Percentiles rank a stretch among this genome's conserved stretches.
phyloP scores from a whole-genome alignment of 37 sponge, comb jelly and placozoan genomes.

The Dysidea cf. avara region DNA sequence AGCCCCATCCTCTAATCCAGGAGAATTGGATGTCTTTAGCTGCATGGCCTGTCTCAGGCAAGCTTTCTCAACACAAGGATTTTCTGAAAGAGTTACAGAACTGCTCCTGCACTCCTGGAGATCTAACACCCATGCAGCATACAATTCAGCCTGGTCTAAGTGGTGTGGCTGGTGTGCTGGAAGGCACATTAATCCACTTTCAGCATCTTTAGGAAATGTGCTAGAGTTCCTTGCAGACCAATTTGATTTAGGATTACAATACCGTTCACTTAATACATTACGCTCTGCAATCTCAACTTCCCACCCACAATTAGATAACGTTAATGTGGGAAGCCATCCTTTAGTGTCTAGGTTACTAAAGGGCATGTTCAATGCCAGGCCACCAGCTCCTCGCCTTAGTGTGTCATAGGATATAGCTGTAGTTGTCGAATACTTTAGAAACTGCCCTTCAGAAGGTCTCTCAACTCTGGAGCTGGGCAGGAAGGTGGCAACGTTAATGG shows the following conservation, averaged over 20 bases:
- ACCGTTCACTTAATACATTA: conserved; percentile 6
- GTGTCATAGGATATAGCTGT: background rate
- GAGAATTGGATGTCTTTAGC: conserved; percentile 19
- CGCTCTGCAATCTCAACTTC: conserved; percentile 20
- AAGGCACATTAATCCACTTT: too few species aligned
- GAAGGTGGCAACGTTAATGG: too few species aligned
- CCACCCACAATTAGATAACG: conserved; percentile 12
- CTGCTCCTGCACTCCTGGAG: conserved; percentile 29
- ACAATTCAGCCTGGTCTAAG: conserved; percentile 3
- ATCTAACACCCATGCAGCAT: conserved; percentile 14
- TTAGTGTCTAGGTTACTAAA: conserved; percentile 13
- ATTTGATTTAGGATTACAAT: conserved; percentile 10
- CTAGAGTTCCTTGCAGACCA: conserved; percentile 29
- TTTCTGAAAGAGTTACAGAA: too few species aligned
- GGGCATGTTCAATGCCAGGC: conserved; percentile 25
- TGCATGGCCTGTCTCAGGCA: conserved; percentile 41
- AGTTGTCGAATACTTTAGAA: too few species aligned
- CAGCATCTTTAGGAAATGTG: too few species aligned
- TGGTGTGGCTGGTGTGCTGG: conserved; percentile 21
- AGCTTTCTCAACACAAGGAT: background rate
- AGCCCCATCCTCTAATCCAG: conserved; percentile 10
- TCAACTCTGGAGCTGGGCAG: too few species aligned
- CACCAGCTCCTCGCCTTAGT: conserved; percentile 12
- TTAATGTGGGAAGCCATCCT: conserved; percentile 12
- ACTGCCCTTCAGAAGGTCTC: too few species aligned